A percentile compares a stretch with the other conserved stretches of the same genome.
Conservation (phyloP, 2,113 vertebrate species). For the Etheostoma spectabile region DNA sequence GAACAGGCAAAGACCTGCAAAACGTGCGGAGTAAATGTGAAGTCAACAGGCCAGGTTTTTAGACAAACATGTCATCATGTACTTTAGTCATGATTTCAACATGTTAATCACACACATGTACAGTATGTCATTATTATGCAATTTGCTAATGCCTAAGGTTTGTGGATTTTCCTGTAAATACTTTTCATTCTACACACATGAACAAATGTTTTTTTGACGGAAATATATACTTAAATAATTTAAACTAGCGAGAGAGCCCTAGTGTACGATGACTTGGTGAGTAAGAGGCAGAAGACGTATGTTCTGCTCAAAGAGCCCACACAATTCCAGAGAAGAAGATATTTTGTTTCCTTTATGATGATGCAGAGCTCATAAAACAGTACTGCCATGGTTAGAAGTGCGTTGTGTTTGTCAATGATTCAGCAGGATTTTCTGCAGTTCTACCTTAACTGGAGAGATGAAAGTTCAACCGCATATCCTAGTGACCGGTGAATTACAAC, state of each 20-base stretch:
- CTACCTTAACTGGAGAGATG: slow-evolving; percentile 6
- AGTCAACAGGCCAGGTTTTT: not conserved
- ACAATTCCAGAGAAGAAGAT: slow-evolving; percentile 18
- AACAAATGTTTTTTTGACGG: not conserved
- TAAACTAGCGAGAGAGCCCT: not conserved
- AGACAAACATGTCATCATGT: not conserved
- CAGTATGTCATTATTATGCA: not conserved
- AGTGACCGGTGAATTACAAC: not conserved
- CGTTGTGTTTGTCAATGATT: slow-evolving; percentile 23
- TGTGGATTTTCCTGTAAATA: not conserved
- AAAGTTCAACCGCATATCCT: not conserved
- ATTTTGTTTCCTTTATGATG: slow-evolving; percentile 23
- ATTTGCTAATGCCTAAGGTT: not conserved
- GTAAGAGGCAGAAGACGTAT: not conserved
- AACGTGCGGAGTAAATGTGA: not conserved
- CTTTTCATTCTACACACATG: not conserved
- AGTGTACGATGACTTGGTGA: not conserved
- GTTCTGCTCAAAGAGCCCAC: slow-evolving; percentile 33
- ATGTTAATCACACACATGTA: not conserved
- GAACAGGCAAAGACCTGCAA: not conserved
- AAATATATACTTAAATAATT: slow-evolving; percentile 50
- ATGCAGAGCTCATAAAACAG: slow-evolving; percentile 50
- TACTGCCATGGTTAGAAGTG: slow-evolving; percentile 5
- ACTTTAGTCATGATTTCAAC: not conserved
- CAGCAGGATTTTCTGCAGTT: slow-evolving; percentile 30